Evolutionary conservation across 1,140 invertebrate species (phyloP).

Genomic region (Polyergus mexicanus): DNA sequence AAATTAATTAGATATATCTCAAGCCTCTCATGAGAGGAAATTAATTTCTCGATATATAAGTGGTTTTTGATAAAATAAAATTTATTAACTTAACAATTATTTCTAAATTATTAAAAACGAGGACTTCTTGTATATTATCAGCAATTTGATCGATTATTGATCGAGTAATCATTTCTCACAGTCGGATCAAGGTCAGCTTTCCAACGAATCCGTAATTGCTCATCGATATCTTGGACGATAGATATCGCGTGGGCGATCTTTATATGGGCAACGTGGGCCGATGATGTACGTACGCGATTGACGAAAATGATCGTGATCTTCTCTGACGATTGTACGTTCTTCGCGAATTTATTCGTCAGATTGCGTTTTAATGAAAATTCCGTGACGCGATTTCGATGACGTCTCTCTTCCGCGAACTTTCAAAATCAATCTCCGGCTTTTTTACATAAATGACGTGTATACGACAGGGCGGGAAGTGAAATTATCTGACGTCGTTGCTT

Average conservation of each 20-base stretch:
- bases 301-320: background rate
- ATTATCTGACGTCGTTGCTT: background rate
- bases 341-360: slow-evolving; percentile 33
- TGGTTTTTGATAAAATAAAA: too few species aligned
- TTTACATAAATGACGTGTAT: background rate
- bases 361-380: slow-evolving; percentile 36
- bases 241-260: slow-evolving; percentile 47
- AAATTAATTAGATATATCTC: background rate
- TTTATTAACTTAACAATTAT: background rate
- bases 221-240: slow-evolving; percentile 46
- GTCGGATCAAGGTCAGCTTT: slow-evolving; percentile 24
- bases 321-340: background rate
- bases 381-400: slow-evolving; percentile 36
- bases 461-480: background rate
- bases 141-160: background rate
- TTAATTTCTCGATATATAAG: background rate
- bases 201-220: slow-evolving; percentile 21
- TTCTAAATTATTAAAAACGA: background rate
- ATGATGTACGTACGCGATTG: slow-evolving; percentile 27
- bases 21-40: background rate
- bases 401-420: background rate
- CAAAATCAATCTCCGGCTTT: background rate
- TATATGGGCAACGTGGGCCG: slow-evolving; percentile 38
- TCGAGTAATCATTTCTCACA: slow-evolving; percentile 13
- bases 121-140: background rate